Evolutionary conservation across 2,888 invertebrate genomes (phyloP).

Genomic region (Drosophila acutilabella): DNA sequence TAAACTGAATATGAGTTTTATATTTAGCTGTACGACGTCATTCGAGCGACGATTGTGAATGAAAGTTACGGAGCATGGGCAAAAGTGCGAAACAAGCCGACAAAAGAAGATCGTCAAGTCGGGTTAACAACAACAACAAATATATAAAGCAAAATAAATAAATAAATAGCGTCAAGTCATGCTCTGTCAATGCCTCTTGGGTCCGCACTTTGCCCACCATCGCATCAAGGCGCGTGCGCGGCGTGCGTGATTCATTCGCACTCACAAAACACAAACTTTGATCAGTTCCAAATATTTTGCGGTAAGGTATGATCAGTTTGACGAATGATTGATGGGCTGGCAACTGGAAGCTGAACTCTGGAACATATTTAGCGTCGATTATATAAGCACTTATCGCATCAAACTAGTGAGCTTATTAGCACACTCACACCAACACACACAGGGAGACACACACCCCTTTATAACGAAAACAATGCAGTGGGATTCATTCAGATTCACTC

Average conservation of each 20-base stretch:
- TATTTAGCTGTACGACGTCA: constrained; percentile 80
- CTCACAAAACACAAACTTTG: constrained; percentile 13
- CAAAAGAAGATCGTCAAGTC: constrained; percentile 49
- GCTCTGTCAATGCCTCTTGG: constrained; percentile 44
- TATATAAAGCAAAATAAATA: neutral
- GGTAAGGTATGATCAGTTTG: constrained; percentile 1
- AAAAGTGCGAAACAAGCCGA: constrained; percentile 32
- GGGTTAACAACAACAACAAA: constrained; percentile 7
- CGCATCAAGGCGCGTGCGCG: constrained; percentile 61
- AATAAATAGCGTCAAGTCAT: constrained; percentile 59
- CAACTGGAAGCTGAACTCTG: constrained; percentile 40
- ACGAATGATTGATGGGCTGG: constrained; percentile 34
- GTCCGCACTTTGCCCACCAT: constrained; percentile 43
- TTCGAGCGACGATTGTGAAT: constrained; percentile 59
- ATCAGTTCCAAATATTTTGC: neutral
- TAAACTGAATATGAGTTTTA: constrained; percentile 74
- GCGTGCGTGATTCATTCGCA: constrained; percentile 57
- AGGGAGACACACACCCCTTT: constrained; percentile 3
- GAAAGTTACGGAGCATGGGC: constrained; percentile 58
- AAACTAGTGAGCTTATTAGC: constrained; percentile 36
- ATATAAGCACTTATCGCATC: constrained; percentile 30
- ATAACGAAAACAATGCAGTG: constrained; percentile 29
- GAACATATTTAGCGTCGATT: constrained; percentile 18
- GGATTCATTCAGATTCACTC: constrained; percentile 33
- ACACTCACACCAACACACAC: constrained; percentile 3